Base-by-base conservation (phyloP, 2,888 invertebrate genomes). In the Spilarctia lutea region DNA sequence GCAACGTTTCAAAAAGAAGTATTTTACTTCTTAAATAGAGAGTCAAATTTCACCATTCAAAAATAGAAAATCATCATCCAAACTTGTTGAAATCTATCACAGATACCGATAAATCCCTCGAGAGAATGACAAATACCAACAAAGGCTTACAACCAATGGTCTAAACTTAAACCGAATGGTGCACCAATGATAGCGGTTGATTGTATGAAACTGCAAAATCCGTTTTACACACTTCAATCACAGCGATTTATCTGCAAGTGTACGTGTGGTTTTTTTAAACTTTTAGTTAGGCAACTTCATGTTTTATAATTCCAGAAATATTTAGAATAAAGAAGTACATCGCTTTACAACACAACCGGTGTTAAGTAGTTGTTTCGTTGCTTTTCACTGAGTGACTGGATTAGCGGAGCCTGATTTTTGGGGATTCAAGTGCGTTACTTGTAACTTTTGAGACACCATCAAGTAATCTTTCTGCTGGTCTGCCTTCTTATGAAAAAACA, bases 121-220 rank as follows among this genome's bases (percentile, higher is more conserved):
- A 60, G 66, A 13, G 56, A 68, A 73, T 30, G 33, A 68, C 73
- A 68, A 73, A 68, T 68, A 68, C 35, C 63, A 60, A 68, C 66
- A 73, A 69, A 52, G 39, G 65, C 39, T 65, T 35, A 60, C 68
- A 73, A 42, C 30, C 73, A 65, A 45, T 69, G 73, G 65, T 45
- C 65, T 73, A 68, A 52, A 52, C 27, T 73, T 65, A 68, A 67
- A 39, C 27, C 52, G 73, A 73, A 73, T 65, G 65, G 73, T 73
- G 65, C 65, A 65, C 48, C 68, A 69, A 73, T 69, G 69, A 69
- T 35, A 52, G 39, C 30, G 16, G 52, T 33, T 45, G 65, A 65
- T 73, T 69, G 35, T 69, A 73, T 73, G 73, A 65, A 65, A 69
- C 45, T 45, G 35, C 69, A 39, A 65, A 52, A 69, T 73, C 68